Base-by-base conservation (phyloP, 2,888 invertebrate genomes). In the Harpalus rufipes region DNA sequence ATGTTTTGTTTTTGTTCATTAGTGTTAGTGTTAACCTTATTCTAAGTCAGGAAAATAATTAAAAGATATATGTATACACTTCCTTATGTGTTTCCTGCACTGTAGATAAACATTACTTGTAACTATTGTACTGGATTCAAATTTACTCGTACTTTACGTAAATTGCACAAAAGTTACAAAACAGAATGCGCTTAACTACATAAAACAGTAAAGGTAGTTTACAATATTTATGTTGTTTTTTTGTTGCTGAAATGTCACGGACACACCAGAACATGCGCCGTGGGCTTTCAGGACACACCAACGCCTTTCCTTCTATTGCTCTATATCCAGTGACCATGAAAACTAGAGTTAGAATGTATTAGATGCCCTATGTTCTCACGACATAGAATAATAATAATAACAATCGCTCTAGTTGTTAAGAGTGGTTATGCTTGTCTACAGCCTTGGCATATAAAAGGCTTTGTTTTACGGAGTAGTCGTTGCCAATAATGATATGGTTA, bases 381-480 rank as follows among this genome's bases (percentile, higher is more conserved):
- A 74, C 68, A 68, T 5, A 5, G 12, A 68, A 68, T 68, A 39
- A n/a, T 68, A 74, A 44, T 74, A 41, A 74, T 74, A 74, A 74
- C 72, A 74, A 74, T 74, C 44, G 72, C 72, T 44, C 41, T 44
- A 41, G 44, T 18, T 18, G 44, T 18, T 41, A 74, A 44, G 41
- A 72, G 16, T 39, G 16, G 18, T 72, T 72, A 8, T 68, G 41
- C 41, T 12, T 16, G 7, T 16, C n/a, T 12, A 18, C 21, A 74
- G 72, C 72, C 72, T 74, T 74, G 72, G 72, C 72, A 74, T 74
- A 74, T 74, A 72, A 10, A 25, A 7, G 18, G 44, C 72, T 74
- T 44, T 68, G 68, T 68, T 68, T 68, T 74, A 74, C n/a, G 3
- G n/a, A 41, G 41, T 74, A 74, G 41, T 16, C n/a, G 41, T 63